Evolutionary conservation across 2,113 vertebrate species (phyloP).

Genomic region (Malurus alboscapulatus): DNA sequence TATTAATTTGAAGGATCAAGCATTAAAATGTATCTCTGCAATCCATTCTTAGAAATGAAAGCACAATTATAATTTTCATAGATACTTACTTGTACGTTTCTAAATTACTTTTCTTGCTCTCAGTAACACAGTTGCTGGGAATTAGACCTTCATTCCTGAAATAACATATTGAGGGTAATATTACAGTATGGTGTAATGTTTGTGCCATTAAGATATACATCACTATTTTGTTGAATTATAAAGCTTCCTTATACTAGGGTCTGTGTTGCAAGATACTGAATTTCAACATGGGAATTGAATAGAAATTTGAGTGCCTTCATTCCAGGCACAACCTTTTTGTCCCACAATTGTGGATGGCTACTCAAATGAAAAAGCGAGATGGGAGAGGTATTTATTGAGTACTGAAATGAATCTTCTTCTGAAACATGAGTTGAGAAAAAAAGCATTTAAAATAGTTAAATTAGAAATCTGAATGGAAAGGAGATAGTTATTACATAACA

Average conservation of each 20-base stretch:
- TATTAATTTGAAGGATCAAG: neutral
- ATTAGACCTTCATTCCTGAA: conserved; percentile 87
- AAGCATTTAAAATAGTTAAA: neutral
- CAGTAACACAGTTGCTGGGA: conserved; percentile 87
- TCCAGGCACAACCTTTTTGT: neutral
- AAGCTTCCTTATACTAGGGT: neutral
- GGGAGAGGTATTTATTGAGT: neutral
- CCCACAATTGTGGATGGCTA: neutral
- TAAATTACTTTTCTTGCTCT: conserved; percentile 75
- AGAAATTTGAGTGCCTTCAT: neutral
- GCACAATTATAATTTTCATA: neutral
- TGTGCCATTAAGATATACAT: neutral
- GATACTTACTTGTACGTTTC: conserved; percentile 84
- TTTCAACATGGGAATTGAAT: neutral
- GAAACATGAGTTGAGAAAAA: neutral
- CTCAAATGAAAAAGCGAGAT: neutral
- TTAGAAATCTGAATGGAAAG: neutral
- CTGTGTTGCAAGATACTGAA: neutral
- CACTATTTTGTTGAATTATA: neutral
- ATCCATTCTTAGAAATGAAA: conserved; percentile 22
- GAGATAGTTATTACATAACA: neutral
- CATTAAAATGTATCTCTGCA: neutral
- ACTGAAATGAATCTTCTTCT: neutral
- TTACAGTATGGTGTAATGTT: neutral
- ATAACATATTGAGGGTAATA: neutral